phyloP scores from a whole-genome alignment of 2,113 vertebrate species.

The Arothron firmamentum region DNA sequence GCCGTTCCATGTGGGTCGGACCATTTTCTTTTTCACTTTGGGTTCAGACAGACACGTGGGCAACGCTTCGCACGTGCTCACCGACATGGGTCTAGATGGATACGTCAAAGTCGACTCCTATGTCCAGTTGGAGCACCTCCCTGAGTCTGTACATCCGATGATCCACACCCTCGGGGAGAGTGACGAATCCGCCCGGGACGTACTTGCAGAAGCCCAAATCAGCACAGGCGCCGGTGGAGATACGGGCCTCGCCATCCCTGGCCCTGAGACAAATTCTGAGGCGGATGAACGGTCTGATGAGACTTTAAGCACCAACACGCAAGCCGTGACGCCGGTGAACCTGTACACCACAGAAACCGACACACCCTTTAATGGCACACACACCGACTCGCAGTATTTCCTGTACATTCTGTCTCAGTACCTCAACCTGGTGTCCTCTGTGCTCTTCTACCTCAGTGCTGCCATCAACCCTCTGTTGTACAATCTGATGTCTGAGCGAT shows the following conservation, averaged over 20 bases:
- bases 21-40: constrained; percentile 68
- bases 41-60: constrained; percentile 31
- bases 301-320: background rate
- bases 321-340: background rate
- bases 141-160: background rate
- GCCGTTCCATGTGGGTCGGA: constrained; percentile 78
- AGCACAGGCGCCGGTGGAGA: background rate
- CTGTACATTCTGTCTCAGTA: constrained; percentile 76
- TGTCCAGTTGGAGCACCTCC: background rate
- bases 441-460: constrained; percentile 78
- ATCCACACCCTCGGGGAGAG: background rate
- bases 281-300: background rate
- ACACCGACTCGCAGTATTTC: constrained; percentile 27
- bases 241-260: background rate
- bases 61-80: background rate
- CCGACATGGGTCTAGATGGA: background rate
- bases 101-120: background rate
- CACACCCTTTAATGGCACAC: constrained; percentile 1
- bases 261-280: background rate
- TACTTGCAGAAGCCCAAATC: background rate
- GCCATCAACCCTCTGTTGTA: constrained; percentile 78
- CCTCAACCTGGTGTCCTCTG: constrained; percentile 74
- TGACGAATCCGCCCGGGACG: background rate
- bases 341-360: background rate
- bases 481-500: constrained; percentile 77